These are phyloP conservation scores for Sepiola atlantica DNA, from an alignment of 2,888 invertebrate species.

Conservation along the genomic window DNA sequence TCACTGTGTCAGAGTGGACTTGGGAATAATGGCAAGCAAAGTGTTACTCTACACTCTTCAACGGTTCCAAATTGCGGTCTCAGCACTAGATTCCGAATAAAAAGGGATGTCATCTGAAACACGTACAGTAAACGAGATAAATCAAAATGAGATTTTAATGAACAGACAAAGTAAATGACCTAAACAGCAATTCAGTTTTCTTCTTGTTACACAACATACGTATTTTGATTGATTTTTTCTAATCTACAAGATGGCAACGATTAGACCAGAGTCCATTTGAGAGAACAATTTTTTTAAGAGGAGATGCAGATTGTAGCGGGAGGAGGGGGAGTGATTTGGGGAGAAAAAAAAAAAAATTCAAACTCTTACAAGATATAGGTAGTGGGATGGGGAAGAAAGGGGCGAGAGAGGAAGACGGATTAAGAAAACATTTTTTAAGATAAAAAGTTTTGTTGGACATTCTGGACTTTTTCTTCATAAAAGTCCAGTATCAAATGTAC, in stretches of 20 bases:
- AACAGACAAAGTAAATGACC: background rate
- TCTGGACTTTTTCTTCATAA: background rate
- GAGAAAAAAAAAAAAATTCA: background rate
- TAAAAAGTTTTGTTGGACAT: background rate
- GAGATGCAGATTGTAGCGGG: background rate
- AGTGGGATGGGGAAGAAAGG: background rate
- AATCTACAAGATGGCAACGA: background rate
- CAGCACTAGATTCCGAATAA: too few relatives aligned
- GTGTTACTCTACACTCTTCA: too few relatives aligned
- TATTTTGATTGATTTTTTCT: constrained; percentile 3
- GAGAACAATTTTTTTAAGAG: background rate
- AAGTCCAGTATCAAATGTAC: background rate
- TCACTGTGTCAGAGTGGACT: too few relatives aligned
- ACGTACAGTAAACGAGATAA: background rate
- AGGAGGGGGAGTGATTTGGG: background rate
- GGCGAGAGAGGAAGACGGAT: background rate
- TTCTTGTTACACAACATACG: constrained; percentile 38
- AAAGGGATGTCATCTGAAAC: background rate
- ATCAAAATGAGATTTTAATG: background rate
- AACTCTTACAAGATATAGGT: constrained; percentile 35
- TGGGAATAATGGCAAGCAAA: too few relatives aligned
- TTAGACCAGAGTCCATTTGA: too few relatives aligned
- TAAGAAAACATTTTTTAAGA: background rate
- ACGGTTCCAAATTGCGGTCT: too few relatives aligned
- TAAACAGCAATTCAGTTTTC: constrained; percentile 37